Conservation (phyloP, 2,113 vertebrate species). For the Nicator chloris region DNA sequence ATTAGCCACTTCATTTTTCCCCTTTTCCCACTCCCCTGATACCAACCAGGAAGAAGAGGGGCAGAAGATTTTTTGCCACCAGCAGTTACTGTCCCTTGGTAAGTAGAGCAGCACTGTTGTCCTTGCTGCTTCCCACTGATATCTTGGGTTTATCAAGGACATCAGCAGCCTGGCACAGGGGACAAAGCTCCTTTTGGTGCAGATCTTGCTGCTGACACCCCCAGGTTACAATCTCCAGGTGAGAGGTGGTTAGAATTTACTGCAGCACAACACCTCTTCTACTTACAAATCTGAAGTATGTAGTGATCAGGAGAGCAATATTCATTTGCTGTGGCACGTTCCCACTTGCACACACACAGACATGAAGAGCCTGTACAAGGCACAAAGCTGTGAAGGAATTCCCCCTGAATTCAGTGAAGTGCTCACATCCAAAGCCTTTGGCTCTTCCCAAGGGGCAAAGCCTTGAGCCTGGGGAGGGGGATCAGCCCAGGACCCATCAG, state of each 20-base stretch:
- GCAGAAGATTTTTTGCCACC: conserved; percentile 4
- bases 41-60: neutral
- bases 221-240: neutral
- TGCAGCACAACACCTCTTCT: neutral
- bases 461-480: neutral
- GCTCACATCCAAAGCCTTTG: neutral
- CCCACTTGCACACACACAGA: neutral
- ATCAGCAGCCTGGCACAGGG: neutral
- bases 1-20: neutral
- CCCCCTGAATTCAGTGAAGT: neutral
- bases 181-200: neutral
- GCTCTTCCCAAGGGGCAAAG: neutral
- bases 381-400: neutral
- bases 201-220: neutral
- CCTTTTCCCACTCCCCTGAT: neutral
- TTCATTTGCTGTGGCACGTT: neutral
- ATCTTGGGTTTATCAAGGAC: neutral
- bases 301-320: neutral
- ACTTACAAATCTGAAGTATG: neutral
- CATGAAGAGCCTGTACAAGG: neutral
- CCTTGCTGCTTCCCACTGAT: neutral
- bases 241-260: neutral
- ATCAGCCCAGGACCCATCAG: neutral
- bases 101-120: neutral
- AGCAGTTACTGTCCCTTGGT: neutral